Evolutionary conservation across 2,888 invertebrate genomes (phyloP).

Genomic region (Meta bourneti): DNA sequence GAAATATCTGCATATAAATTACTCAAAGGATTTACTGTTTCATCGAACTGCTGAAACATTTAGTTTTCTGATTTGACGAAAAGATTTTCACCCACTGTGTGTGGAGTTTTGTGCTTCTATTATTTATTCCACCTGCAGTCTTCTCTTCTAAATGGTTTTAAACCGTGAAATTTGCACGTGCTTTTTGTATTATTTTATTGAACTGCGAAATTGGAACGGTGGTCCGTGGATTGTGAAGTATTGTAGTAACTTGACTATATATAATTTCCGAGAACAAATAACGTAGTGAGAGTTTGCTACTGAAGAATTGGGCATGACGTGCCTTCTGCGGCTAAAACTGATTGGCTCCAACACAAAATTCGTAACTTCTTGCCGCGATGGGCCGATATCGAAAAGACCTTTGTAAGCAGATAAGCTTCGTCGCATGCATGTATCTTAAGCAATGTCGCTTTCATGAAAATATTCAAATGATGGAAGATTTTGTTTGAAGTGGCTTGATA

Average conservation of each 20-base stretch:
- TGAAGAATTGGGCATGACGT: conserved; percentile 67
- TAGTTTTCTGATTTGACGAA: not conserved
- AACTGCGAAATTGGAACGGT: no score
- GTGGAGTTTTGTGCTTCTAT: no score
- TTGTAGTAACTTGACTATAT: conserved; percentile 68
- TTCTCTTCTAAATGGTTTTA: no score
- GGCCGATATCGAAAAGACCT: conserved; percentile 58
- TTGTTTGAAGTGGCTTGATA: no score
- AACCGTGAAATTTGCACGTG: no score
- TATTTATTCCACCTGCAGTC: no score
- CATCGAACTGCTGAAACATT: not conserved
- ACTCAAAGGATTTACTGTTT: not conserved
- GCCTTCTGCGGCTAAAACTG: conserved; percentile 59
- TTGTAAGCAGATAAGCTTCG: conserved; percentile 58
- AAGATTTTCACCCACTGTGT: not conserved
- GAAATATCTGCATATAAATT: not conserved
- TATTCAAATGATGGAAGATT: conserved; percentile 21
- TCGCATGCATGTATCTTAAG: not conserved
- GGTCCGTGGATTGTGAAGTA: no score
- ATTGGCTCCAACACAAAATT: conserved; percentile 57
- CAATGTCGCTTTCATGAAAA: conserved; percentile 30
- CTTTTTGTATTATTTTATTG: no score
- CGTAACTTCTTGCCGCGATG: conserved; percentile 51
- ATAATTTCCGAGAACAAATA: conserved; percentile 57
- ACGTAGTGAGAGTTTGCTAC: conserved; percentile 41